A percentile compares a stretch with the other conserved stretches of the same genome.
These are phyloP conservation scores for Laticauda laticaudata DNA, from an alignment of 2,113 vertebrate genomes.

Conservation along the genomic window DNA sequence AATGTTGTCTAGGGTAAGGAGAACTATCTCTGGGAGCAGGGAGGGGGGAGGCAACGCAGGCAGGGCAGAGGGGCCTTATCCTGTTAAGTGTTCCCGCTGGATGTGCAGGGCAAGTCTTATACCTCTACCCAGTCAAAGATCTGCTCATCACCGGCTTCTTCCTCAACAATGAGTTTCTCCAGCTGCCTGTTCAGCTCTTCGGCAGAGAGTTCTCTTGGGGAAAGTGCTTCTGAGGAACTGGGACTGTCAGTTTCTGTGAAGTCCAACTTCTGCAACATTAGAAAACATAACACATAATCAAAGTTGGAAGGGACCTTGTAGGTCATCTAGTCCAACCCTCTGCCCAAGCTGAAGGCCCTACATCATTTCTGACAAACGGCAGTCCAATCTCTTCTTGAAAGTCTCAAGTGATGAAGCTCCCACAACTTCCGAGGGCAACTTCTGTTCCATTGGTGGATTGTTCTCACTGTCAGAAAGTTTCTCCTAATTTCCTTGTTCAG, in stretches of 20 bases:
- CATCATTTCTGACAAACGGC: too few relatives aligned
- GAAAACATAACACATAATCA: background rate
- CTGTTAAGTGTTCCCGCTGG: background rate
- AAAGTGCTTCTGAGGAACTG: conserved; percentile 76
- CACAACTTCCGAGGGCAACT: too few relatives aligned
- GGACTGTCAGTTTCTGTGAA: conserved; percentile 82
- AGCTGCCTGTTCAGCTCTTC: conserved; percentile 88
- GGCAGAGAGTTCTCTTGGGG: conserved; percentile 78
- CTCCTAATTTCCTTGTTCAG: too few relatives aligned
- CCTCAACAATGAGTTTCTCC: conserved; percentile 90
- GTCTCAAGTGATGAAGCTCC: too few relatives aligned
- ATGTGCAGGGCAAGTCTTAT: conserved; percentile 34
- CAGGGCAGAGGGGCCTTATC: background rate
- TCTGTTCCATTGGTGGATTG: too few relatives aligned
- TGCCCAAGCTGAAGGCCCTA: too few relatives aligned
- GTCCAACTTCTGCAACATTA: conserved; percentile 86
- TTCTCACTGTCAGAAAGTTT: too few relatives aligned
- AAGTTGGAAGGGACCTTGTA: too few relatives aligned
- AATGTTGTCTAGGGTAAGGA: background rate
- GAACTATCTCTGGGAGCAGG: background rate
- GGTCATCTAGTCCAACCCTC: too few relatives aligned
- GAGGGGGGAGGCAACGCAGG: background rate
- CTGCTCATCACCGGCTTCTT: conserved; percentile 91
- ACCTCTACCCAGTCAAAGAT: conserved; percentile 99
- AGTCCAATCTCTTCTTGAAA: too few relatives aligned